Evolutionary conservation across 2,113 vertebrate species (phyloP), one percentile per base, ranked within the genome.

Genomic region (Solea senegalensis): DNA sequence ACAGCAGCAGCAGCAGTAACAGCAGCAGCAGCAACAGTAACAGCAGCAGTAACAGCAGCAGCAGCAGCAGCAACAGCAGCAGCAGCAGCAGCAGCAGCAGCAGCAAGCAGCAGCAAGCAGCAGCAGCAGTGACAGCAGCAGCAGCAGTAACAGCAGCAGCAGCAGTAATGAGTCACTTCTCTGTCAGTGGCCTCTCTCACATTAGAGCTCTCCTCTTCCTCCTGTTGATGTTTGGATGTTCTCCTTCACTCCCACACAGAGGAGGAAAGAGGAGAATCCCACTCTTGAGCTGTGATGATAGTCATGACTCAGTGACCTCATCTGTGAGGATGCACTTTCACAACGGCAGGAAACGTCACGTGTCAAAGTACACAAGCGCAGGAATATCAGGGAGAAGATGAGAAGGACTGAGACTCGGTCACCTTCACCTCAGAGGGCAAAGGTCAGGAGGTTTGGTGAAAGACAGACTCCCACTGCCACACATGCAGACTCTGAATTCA

Each of bases 151-250:
- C 34, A 34, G 34, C 3, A 34, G 34, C 34, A 34, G 34, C 34
- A 34, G 34, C 34, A 34, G 34, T 34, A 34, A 50, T 81, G 62
- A 45, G 49, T 0, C 34, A 34, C 63, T 53, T 80, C 72, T 90
- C 75, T 70, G 63, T 79, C 78, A 84, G 45, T 73, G 82, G 68
- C 82, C 76, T 82, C 76, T 83, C 72, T 71, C 74, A 78, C 74
- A 68, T 74, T 79, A 78, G 74, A 79, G 68, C 16, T 69, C 49
- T 57, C 60, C 55, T 43, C 12, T 11, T 12, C 66, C 39, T 66
- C 21, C 69, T 80, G 72, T 72, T 74, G 73, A 79, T 81, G 66
- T 78, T 74, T 69, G 70, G 74, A 80, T 81, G 76, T 87, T 87
- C 88, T 85, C 62, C 62, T 78, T 76, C 66, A 28, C 48, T n/a